Conservation (phyloP, 2,797 vertebrate species). For the Paguma larvata region DNA sequence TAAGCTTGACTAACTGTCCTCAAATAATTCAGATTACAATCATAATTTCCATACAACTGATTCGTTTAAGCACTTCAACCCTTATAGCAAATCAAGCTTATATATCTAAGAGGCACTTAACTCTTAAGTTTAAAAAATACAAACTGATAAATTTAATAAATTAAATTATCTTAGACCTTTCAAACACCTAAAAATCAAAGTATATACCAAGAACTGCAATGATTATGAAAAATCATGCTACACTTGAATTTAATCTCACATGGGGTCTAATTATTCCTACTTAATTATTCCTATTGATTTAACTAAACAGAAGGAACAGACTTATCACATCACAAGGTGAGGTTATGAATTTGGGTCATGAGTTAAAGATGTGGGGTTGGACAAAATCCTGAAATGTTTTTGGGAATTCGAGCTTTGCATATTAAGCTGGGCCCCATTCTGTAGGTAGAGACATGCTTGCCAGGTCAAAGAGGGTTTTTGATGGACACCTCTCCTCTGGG, state of each 20-base stretch:
- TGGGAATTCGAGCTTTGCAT: neutral
- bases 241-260: neutral
- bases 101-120: neutral
- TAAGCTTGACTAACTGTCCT: neutral
- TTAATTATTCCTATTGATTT: neutral
- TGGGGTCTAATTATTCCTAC: neutral
- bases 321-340: neutral
- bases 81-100: neutral
- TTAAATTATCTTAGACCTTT: neutral
- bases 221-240: neutral
- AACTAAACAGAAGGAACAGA: neutral
- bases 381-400: neutral
- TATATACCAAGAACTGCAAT: neutral
- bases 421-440: neutral
- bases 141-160: neutral
- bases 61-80: neutral
- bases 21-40: neutral
- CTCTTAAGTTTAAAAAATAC: neutral
- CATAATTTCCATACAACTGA: neutral
- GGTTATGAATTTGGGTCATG: neutral
- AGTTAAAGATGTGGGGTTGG: neutral
- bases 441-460: neutral
- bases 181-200: neutral
- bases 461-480: neutral
- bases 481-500: neutral